Evolutionary conservation across 2,113 vertebrate genomes (phyloP).

Genomic region (Chloroceryle aenea): DNA sequence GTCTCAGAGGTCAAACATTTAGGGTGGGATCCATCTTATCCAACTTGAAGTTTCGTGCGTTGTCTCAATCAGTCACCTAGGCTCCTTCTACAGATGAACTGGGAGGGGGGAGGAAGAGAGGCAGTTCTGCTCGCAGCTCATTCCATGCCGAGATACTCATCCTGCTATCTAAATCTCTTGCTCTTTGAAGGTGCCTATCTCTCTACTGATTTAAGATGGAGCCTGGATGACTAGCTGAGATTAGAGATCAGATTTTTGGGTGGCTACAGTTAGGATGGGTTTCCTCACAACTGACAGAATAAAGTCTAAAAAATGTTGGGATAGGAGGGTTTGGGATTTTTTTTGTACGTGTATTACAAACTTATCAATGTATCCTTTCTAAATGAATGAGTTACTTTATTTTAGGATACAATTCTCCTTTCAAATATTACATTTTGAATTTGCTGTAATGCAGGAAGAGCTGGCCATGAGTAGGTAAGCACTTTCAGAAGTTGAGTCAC

Average conservation of each 20-base stretch:
- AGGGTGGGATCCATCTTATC: background rate
- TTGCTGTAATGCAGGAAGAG: background rate
- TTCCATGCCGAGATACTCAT: background rate
- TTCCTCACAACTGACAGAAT: background rate
- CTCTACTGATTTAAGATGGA: constrained; percentile 35
- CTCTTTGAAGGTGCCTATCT: constrained; percentile 61
- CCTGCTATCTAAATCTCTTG: constrained; percentile 21
- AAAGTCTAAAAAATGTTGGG: background rate
- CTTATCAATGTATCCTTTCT: background rate
- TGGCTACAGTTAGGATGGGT: background rate
- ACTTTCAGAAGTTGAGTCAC: background rate
- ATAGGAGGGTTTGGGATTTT: background rate
- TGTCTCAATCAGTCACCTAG: background rate
- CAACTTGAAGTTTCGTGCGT: background rate
- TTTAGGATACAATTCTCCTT: background rate
- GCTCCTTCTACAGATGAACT: background rate
- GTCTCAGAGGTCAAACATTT: constrained; percentile 3
- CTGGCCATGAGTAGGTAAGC: background rate
- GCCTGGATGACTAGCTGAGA: constrained; percentile 53
- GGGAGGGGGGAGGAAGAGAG: background rate
- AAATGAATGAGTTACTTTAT: background rate
- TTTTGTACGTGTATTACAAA: background rate
- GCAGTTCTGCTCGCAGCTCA: background rate
- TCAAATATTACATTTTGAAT: background rate
- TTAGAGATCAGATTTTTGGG: background rate